phyloP scores from a whole-genome alignment of 2,797 vertebrate species.

The Scyliorhinus canicula region DNA sequence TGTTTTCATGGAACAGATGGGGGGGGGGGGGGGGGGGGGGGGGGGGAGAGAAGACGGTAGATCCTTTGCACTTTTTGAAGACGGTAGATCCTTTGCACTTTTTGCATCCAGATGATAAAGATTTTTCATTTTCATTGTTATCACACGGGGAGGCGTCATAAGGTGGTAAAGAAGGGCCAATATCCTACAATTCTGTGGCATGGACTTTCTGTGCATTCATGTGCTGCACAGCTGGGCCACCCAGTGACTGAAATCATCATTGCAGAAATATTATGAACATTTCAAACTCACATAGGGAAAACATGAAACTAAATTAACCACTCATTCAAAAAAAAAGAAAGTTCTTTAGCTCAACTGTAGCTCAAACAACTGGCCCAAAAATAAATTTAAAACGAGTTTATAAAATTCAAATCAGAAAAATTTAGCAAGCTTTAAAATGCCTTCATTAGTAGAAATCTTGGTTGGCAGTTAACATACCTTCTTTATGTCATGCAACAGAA shows the following conservation, averaged over 20 bases:
- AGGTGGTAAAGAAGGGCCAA: not conserved
- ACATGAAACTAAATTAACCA: not conserved
- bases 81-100: too few relatives aligned
- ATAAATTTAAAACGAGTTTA: not conserved
- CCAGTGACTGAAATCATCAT: not conserved
- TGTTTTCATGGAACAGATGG: too few relatives aligned
- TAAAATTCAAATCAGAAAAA: not conserved
- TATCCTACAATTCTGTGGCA: not conserved
- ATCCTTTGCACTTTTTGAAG: too few relatives aligned
- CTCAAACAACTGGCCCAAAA: not conserved
- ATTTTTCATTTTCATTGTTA: too few relatives aligned
- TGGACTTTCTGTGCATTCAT: not conserved
- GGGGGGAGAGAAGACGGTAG: too few relatives aligned
- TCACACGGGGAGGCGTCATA: too few relatives aligned
- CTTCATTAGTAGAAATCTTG: not conserved
- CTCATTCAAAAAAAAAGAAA: not conserved
- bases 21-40: too few relatives aligned
- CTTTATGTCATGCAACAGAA: not conserved
- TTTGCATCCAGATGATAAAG: too few relatives aligned
- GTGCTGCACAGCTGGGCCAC: not conserved
- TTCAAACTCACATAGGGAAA: not conserved
- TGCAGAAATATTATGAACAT: not conserved
- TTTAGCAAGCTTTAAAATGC: not conserved
- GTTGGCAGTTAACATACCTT: not conserved
- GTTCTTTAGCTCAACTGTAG: not conserved